These are phyloP conservation scores for Clarias laeviceps DNA, from an alignment of 2,797 vertebrate species.

Conservation along the genomic window DNA sequence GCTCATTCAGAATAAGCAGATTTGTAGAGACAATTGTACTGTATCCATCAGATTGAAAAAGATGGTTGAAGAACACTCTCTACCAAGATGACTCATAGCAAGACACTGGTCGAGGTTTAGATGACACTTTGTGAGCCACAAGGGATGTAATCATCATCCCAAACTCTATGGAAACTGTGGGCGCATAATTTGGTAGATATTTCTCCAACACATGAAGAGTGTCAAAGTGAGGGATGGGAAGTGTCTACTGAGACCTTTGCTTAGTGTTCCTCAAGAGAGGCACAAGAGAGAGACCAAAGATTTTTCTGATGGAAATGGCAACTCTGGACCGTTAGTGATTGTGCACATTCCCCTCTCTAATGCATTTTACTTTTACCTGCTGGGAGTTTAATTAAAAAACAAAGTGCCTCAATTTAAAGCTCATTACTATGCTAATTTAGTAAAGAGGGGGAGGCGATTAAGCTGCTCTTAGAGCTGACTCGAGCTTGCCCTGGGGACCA, in stretches of 20 bases:
- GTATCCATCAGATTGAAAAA: constrained; percentile 23
- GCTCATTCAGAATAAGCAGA: constrained; percentile 60
- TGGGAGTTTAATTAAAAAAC: constrained; percentile 99
- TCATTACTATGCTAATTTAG: constrained; percentile 99
- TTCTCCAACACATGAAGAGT: constrained; percentile 37
- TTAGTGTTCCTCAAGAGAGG: constrained; percentile 54
- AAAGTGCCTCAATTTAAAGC: constrained; percentile 99
- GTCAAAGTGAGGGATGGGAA: constrained; percentile 46
- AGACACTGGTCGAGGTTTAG: constrained; percentile 7
- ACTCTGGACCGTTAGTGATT: constrained; percentile 78
- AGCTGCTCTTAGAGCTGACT: constrained; percentile 92
- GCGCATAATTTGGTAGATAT: constrained; percentile 51
- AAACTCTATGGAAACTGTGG: constrained; percentile 38
- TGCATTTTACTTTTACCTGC: constrained; percentile 99
- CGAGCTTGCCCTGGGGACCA: constrained; percentile 88
- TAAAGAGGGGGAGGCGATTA: constrained; percentile 96
- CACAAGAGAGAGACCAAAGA: constrained; percentile 66
- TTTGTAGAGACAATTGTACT: constrained; percentile 38
- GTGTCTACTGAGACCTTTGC: constrained; percentile 48
- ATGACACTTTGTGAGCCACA: constrained; percentile 47
- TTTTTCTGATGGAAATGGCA: constrained; percentile 74
- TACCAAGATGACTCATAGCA: constrained; percentile 36
- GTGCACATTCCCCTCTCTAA: constrained; percentile 92
- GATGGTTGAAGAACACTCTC: constrained; percentile 35
- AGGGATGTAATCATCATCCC: constrained; percentile 44